These are phyloP conservation scores for Eulemur coronatus DNA, from an alignment of 2,797 vertebrate genomes.

Conservation along the genomic window DNA sequence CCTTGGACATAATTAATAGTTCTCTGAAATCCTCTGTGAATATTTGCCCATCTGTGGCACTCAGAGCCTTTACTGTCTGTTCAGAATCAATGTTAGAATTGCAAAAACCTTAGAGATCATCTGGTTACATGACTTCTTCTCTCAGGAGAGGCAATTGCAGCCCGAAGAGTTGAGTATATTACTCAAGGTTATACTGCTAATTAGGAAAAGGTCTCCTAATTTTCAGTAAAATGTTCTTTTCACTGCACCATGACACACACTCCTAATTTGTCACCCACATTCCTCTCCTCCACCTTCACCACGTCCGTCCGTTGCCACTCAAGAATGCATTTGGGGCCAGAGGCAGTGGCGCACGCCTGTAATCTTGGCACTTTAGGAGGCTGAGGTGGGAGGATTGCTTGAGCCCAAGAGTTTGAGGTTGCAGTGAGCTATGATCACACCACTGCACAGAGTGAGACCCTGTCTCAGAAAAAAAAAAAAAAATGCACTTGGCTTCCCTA, in stretches of 20 bases:
- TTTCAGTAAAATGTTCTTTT: neutral
- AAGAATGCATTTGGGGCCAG: neutral
- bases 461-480: neutral
- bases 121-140: neutral
- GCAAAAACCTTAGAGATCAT: neutral
- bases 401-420: neutral
- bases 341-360: neutral
- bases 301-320: neutral
- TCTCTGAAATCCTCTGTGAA: constrained; percentile 33
- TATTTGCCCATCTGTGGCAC: neutral
- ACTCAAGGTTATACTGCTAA: neutral
- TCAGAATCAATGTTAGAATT: neutral
- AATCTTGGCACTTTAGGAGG: neutral
- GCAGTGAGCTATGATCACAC: neutral
- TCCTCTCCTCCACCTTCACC: neutral
- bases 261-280: neutral
- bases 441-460: neutral
- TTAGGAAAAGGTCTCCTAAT: constrained; percentile 10
- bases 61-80: neutral
- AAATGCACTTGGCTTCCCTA: neutral
- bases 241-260: neutral
- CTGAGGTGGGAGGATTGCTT: neutral
- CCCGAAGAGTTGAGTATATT: neutral
- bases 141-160: neutral
- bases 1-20: neutral